Percentiles rank a stretch among this genome's conserved stretches.
These are phyloP conservation scores for Patella ulyssiponensis DNA, from an alignment of 2,888 invertebrate species.

Conservation along the genomic window DNA sequence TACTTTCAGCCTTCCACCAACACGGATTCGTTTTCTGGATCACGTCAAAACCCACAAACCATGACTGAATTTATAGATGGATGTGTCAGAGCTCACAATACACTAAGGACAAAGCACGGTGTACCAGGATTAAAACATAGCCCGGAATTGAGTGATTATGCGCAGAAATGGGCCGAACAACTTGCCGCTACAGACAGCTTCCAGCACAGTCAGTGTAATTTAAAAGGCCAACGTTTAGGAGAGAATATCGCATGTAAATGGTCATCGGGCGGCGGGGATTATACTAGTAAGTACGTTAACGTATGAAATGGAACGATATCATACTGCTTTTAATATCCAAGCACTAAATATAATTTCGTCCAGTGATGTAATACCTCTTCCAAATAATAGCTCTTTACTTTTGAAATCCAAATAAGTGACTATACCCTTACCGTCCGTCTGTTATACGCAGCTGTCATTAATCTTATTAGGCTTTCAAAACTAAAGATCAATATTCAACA, in stretches of 20 bases:
- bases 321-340: too few relatives aligned
- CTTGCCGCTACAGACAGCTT: slow-evolving; percentile 86
- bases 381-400: too few relatives aligned
- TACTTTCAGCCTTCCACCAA: too few relatives aligned
- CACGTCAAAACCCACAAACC: slow-evolving; percentile 80
- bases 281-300: slow-evolving; percentile 52
- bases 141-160: slow-evolving; percentile 67
- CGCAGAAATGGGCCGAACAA: slow-evolving; percentile 90
- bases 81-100: slow-evolving; percentile 59
- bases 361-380: too few relatives aligned
- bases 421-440: too few relatives aligned
- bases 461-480: too few relatives aligned
- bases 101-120: slow-evolving; percentile 55
- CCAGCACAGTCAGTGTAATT: slow-evolving; percentile 81
- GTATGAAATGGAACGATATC: background rate
- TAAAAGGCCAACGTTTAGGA: slow-evolving; percentile 79
- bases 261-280: slow-evolving; percentile 61
- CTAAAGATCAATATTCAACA: too few relatives aligned
- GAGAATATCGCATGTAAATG: slow-evolving; percentile 70
- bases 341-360: too few relatives aligned
- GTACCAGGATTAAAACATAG: slow-evolving; percentile 50
- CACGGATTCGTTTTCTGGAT: slow-evolving; percentile 20
- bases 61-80: slow-evolving; percentile 62
- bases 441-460: too few relatives aligned
- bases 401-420: too few relatives aligned